These are phyloP conservation scores for Aphelenchoides besseyi DNA, from an alignment of 1,140 invertebrate genomes.

Conservation along the genomic window DNA sequence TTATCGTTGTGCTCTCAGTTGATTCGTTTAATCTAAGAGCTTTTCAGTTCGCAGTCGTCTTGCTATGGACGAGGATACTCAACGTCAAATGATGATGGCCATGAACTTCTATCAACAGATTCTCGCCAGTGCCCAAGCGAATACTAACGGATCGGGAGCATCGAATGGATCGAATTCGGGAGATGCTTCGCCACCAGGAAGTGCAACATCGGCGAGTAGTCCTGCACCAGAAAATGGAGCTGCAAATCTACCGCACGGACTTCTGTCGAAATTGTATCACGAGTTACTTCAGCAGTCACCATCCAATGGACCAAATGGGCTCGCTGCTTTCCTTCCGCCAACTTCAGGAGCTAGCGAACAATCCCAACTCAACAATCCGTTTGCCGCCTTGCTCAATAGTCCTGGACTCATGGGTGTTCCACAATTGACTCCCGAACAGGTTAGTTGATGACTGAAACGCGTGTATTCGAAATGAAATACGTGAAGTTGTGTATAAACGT, in stretches of 20 bases:
- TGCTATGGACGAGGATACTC: neutral
- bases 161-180: conserved; percentile 21
- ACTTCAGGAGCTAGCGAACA: neutral
- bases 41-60: neutral
- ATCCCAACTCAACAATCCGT: neutral
- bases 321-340: neutral
- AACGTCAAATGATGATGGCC: neutral
- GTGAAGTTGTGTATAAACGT: neutral
- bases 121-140: neutral
- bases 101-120: conserved; percentile 23
- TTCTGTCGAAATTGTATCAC: conserved; percentile 10
- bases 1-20: too few species aligned
- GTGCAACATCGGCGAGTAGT: conserved; percentile 2
- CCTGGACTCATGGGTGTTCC: neutral
- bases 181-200: conserved; percentile 16
- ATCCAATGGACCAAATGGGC: neutral
- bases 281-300: neutral
- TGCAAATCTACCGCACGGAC: neutral
- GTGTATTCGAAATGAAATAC: neutral
- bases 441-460: neutral
- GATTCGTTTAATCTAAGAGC: neutral
- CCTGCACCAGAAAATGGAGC: conserved; percentile 3
- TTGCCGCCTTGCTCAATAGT: neutral
- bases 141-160: neutral
- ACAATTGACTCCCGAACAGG: neutral